These are phyloP conservation scores for Tenthredo mesomela DNA, from an alignment of 2,888 invertebrate genomes.

Conservation along the genomic window DNA sequence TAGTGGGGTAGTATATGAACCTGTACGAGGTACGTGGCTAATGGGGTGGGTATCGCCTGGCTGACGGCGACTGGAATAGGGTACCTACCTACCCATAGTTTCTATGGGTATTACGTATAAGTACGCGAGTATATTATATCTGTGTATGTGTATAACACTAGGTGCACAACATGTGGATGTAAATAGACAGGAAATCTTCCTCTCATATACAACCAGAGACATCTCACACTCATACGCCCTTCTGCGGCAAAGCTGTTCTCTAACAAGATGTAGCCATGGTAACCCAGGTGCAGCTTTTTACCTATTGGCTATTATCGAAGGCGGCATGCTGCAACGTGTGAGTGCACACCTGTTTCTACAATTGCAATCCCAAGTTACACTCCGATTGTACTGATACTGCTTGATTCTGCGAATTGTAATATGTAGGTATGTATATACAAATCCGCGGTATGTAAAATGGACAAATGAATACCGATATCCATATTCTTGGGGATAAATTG, in stretches of 20 bases:
- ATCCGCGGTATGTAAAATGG: neutral
- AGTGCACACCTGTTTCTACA: neutral
- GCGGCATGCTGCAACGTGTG: neutral
- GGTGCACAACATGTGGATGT: neutral
- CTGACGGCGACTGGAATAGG: slow-evolving; percentile 26
- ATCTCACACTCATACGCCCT: neutral
- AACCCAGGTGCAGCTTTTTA: slow-evolving; percentile 31
- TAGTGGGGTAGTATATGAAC: slow-evolving; percentile 16
- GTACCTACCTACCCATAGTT: neutral
- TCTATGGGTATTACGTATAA: neutral
- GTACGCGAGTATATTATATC: neutral
- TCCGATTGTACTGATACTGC: neutral
- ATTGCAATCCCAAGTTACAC: neutral
- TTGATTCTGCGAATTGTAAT: neutral
- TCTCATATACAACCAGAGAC: neutral
- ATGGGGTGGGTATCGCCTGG: slow-evolving; percentile 41
- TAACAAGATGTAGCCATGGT: slow-evolving; percentile 37
- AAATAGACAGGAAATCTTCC: neutral
- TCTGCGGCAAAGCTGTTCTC: neutral
- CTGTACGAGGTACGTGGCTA: slow-evolving; percentile 37
- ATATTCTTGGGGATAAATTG: slow-evolving; percentile 6
- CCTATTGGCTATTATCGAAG: slow-evolving; percentile 29
- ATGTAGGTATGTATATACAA: too few relatives aligned
- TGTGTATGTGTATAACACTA: neutral
- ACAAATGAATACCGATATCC: slow-evolving; percentile 16